Conservation (phyloP, 2,888 invertebrate species). For the Stegophylla sp. region DNA sequence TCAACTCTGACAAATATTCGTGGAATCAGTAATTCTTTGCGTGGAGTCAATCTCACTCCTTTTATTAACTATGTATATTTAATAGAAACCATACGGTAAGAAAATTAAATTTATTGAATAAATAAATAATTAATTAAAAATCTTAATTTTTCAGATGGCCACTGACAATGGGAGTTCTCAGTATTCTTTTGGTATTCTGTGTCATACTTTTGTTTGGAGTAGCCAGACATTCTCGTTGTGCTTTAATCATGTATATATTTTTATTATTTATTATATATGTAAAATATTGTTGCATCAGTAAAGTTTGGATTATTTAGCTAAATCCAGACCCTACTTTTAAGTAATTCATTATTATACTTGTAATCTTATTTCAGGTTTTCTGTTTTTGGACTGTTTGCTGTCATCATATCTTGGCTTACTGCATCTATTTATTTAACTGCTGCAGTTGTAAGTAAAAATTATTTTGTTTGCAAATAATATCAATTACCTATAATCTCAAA, state of each 20-base stretch:
- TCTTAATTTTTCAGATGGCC: constrained; percentile 73
- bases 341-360: neutral
- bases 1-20: constrained; percentile 78
- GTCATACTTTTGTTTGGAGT: constrained; percentile 89
- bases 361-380: constrained; percentile 73
- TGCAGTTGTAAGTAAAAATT: constrained; percentile 71
- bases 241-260: constrained; percentile 76
- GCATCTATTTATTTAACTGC: constrained; percentile 85
- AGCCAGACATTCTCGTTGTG: constrained; percentile 85
- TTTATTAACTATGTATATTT: constrained; percentile 63
- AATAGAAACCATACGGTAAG: constrained; percentile 64
- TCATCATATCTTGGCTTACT: constrained; percentile 87
- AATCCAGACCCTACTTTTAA: neutral
- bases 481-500: neutral
- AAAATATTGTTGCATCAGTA: neutral
- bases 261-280: neutral
- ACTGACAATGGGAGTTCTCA: constrained; percentile 85
- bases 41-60: constrained; percentile 73
- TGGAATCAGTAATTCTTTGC: constrained; percentile 76
- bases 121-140: neutral
- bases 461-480: neutral
- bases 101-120: neutral
- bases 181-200: constrained; percentile 84
- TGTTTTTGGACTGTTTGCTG: constrained; percentile 83
- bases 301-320: too few species aligned